Evolutionary conservation across 2,888 invertebrate genomes (phyloP), one percentile per base, ranked within the genome.

Genomic region (Aproaerema taeniolella): DNA sequence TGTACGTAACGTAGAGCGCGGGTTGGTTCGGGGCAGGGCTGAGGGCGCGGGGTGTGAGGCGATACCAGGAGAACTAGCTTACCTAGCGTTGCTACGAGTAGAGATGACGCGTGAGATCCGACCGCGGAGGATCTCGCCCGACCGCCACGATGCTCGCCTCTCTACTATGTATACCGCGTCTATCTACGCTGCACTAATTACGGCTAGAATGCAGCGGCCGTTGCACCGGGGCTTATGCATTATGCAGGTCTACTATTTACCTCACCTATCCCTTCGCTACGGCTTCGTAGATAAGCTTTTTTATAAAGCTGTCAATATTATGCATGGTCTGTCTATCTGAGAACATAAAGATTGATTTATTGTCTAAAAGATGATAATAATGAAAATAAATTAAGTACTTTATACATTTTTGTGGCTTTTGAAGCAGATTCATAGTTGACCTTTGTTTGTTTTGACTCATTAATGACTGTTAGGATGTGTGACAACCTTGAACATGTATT

Each of bases 201-300:
- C 66, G 59, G 57, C 61, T 58, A 65, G 69, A 67, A 67, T 69
- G 67, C 68, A 58, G 52, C 56, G 76, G 69, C 62, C 76, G 55
- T 66, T 74, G 75, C 71, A 62, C 75, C 60, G 55, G 56, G 50
- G 50, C 58, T 58, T 66, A 68, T 69, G 61, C 61, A 67, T 72
- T 65, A 69, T 64, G 58, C 57, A 61, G 55, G 51, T 45, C 56
- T 37, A 37, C 33, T 39, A 32, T 41, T 43, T 42, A 48, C 42
- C 39, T 45, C 43, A 45, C 39, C 43, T 44, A 42, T 46, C 45
- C 46, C 50, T 50, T 46, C 41, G 43, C 43, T 42, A 36, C 39
- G 39, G 39, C 38, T 33, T 36, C 42, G 40, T 38, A 38, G 41
- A 41, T 10, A 24, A 11, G 6, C 9, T 31, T 38, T 38, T 25